Evolutionary conservation across 2,888 invertebrate species (phyloP).

Genomic region (Nemotelus nigrinus): DNA sequence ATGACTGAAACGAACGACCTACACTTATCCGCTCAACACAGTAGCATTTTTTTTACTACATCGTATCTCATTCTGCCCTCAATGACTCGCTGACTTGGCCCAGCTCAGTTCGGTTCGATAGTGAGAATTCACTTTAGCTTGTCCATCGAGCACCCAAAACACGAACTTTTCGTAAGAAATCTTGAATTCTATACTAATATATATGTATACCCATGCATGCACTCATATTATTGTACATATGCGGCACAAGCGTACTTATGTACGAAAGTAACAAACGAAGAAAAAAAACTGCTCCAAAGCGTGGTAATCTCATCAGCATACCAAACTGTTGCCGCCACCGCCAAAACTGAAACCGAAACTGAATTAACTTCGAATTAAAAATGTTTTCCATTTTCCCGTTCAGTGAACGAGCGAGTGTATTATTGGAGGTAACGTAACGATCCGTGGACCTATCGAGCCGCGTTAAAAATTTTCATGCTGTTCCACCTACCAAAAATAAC

Average conservation of each 20-base stretch:
- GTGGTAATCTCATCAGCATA: slow-evolving; percentile 23
- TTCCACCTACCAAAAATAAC: slow-evolving; percentile 44
- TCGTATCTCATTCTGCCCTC: no score
- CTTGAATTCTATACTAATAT: no score
- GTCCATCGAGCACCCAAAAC: no score
- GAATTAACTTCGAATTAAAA: slow-evolving; percentile 34
- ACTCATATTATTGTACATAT: no score
- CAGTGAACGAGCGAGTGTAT: background rate
- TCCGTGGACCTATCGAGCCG: slow-evolving; percentile 8
- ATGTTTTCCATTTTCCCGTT: slow-evolving; percentile 27
- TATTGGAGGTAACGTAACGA: background rate
- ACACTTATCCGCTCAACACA: no score
- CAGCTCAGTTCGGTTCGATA: no score
- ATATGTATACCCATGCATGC: no score
- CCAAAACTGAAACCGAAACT: slow-evolving; percentile 17
- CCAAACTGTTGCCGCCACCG: background rate
- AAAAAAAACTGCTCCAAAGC: slow-evolving; percentile 5
- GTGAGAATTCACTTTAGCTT: no score
- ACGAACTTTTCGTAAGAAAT: no score
- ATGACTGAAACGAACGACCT: no score
- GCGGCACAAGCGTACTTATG: background rate
- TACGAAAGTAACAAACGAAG: slow-evolving; percentile 1
- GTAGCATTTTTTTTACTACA: no score
- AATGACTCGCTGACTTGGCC: no score
- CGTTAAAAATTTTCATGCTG: slow-evolving; percentile 45